A percentile compares a stretch with the other conserved stretches of the same genome.
phyloP scores from a whole-genome alignment of 1,140 invertebrate genomes.

The Eciton burchellii region DNA sequence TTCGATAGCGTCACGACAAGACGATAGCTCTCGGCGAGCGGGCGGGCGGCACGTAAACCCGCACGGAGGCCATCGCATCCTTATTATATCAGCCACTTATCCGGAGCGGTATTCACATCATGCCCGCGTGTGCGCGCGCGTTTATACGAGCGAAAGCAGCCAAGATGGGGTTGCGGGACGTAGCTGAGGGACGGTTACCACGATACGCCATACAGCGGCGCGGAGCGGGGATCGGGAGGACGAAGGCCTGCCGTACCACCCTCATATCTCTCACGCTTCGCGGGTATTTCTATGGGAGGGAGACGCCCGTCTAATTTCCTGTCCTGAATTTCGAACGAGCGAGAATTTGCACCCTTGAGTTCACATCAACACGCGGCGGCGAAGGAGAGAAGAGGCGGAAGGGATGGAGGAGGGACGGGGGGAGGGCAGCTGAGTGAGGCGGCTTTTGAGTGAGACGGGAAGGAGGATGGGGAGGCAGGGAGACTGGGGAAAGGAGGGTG shows the following conservation, averaged over 20 bases:
- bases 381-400: slow-evolving; percentile 55
- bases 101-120: slow-evolving; percentile 64
- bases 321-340: slow-evolving; percentile 85
- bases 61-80: slow-evolving; percentile 49
- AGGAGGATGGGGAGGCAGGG: background rate
- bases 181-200: slow-evolving; percentile 65
- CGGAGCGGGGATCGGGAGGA: background rate
- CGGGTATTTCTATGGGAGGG: slow-evolving; percentile 83
- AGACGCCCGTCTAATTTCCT: slow-evolving; percentile 85
- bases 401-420: background rate
- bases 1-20: slow-evolving; percentile 56
- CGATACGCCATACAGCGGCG: slow-evolving; percentile 61
- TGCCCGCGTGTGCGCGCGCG: slow-evolving; percentile 59
- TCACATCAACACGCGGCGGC: slow-evolving; percentile 77
- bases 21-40: slow-evolving; percentile 39
- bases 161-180: slow-evolving; percentile 58
- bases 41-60: slow-evolving; percentile 55
- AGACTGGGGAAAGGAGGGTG: slow-evolving; percentile 37
- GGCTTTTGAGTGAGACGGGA: slow-evolving; percentile 1
- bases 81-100: slow-evolving; percentile 70
- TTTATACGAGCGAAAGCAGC: slow-evolving; percentile 44
- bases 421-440: background rate
- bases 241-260: slow-evolving; percentile 50
- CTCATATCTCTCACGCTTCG: slow-evolving; percentile 84
- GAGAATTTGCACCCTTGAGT: slow-evolving; percentile 84